Base-by-base conservation (phyloP, 2,797 vertebrate genomes). In the Dicrostonyx torquatus region DNA sequence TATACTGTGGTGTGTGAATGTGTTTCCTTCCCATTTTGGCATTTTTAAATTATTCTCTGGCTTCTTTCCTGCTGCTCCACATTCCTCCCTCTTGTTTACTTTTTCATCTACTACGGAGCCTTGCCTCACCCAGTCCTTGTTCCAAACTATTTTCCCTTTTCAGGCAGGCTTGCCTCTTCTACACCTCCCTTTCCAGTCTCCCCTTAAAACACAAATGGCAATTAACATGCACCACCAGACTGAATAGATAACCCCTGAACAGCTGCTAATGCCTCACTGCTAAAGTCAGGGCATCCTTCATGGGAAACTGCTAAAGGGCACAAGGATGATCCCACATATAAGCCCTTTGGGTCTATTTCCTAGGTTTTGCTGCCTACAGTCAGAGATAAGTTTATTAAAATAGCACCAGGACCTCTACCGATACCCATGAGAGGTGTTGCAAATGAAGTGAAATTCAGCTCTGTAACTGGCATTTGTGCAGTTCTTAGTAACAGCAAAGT, bases 381-480 rank as follows among this genome's bases (percentile, higher is more conserved):
- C 91, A 95, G 66, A 80, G 29, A 89, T 83, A 45, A 58, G 26
- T 80, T 76, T 91, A 89, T 77, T 40, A 95, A 96, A 93, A 18
- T 29, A 84, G 29, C 55, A 87, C 62, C 7, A 83, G 66, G 48
- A 92, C 37, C 26, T 91, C 48, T 34, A 24, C n/a, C 48, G 76
- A 68, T 55, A 84, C 20, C 45, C 40, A n/a, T 10, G 15, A 70
- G 8, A n/a, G 37, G 26, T 48, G 14, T 94, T 92, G 79, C 22
- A 89, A 83, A 89, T 88, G 66, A 85, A 86, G 37, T 40, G 1
- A 55, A 89, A 6, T 45, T 1, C 34, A 58, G 4, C 58, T 93
- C 64, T 92, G 26, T 87, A 62, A 94, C 40, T 31, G 29, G 15
- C 78, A 11, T 87, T 88, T 48, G 85, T 91, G 85, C 5, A 76